Evolutionary conservation across 1,140 invertebrate genomes (phyloP), one percentile per base, ranked within the genome.

Genomic region (Ptiloglossa arizonensis): DNA sequence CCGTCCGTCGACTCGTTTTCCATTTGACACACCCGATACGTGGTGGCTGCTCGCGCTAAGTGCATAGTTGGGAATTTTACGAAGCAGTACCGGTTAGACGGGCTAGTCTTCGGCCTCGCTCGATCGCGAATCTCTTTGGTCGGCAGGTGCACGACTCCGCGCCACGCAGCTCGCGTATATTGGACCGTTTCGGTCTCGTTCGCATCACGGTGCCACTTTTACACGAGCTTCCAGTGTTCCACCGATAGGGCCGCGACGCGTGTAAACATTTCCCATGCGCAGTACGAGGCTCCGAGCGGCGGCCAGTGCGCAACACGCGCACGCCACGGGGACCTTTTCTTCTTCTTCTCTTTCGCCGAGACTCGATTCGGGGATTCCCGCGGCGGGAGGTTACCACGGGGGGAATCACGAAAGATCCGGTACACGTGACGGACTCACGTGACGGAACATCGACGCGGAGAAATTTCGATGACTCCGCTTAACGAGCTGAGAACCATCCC

Each of bases 31-130:
- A 67, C 54, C 82, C 82, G 70, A 81, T 63, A 85, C 56, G 54
- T 60, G 38, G 38, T 24, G 56, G 13, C 44, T 24, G 70, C 24
- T 9, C 69, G 66, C 35, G 77, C 79, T 82, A 79, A 86, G 83
- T 79, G 88, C 88, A 89, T 89, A 88, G 88, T 88, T 88, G 87
- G 75, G 85, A 89, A 87, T 89, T 89, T 89, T 89, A 89, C 78
- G 79, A 81, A 62, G 79, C 83, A 85, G 84, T 89, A 89, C 89
- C 89, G 89, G 89, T 89, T 89, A 88, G 86, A 89, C 89, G 81
- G 80, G 88, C 81, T 88, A 83, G 83, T 80, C 87, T 72, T 83
- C 83, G 86, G 84, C 78, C 74, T 85, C 69, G 48, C 77, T 84
- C 69, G 77, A 63, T 81, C 75, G 48, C 68, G 86, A 87, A 88